phyloP scores from a whole-genome alignment of 2,113 vertebrate genomes.

The Corythaeola cristata region DNA sequence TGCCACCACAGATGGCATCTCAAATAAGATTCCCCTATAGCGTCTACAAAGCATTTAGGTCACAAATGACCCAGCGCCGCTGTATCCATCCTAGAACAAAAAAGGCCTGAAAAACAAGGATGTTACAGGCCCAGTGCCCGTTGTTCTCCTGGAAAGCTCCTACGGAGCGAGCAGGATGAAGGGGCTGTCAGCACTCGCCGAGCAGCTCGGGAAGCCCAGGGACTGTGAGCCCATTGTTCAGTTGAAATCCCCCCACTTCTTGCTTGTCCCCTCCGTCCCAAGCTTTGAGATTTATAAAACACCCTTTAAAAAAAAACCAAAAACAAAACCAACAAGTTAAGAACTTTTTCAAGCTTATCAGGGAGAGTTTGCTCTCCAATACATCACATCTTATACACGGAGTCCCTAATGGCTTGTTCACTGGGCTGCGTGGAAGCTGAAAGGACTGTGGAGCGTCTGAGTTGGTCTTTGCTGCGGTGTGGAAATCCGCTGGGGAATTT shows the following conservation, averaged over 20 bases:
- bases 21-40: neutral
- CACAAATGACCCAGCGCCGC: neutral
- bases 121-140: neutral
- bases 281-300: neutral
- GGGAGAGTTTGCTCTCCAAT: conserved; percentile 2
- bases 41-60: neutral
- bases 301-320: neutral
- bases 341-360: conserved; percentile 23
- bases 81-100: neutral
- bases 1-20: neutral
- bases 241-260: neutral
- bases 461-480: neutral
- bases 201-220: conserved; percentile 6
- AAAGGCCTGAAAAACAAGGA: neutral
- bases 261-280: neutral
- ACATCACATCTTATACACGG: neutral
- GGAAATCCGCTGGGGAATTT: conserved; percentile 45
- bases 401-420: conserved; percentile 17
- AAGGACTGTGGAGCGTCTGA: neutral
- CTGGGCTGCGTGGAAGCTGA: neutral
- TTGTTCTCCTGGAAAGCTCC: neutral
- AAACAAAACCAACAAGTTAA: neutral
- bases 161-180: neutral
- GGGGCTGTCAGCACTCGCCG: conserved; percentile 42
- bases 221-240: conserved; percentile 33